These are phyloP conservation scores for Spea multiplicata DNA, from an alignment of 2,113 vertebrate genomes.

Conservation along the genomic window DNA sequence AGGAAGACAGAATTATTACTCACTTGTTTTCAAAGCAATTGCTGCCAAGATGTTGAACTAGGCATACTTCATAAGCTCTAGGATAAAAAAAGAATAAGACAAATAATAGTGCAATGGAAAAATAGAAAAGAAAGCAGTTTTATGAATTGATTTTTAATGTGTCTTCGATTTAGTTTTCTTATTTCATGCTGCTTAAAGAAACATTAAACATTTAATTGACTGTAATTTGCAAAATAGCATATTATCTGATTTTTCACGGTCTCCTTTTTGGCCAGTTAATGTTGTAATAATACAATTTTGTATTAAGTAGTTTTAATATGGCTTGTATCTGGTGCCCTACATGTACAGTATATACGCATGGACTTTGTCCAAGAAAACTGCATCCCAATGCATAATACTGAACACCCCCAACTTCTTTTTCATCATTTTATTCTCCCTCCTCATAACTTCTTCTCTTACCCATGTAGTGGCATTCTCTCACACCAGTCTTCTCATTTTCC, in stretches of 20 bases:
- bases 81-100: slow-evolving; percentile 47
- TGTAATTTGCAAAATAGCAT: neutral
- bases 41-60: slow-evolving; percentile 42
- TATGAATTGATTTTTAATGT: slow-evolving; percentile 40
- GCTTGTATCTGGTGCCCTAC: too few species aligned
- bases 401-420: neutral
- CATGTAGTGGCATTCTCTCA: too few species aligned
- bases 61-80: slow-evolving; percentile 37
- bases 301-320: too few species aligned
- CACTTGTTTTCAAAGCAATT: slow-evolving; percentile 43
- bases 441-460: neutral
- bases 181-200: slow-evolving; percentile 1
- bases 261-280: neutral
- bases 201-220: neutral
- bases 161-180: slow-evolving; percentile 5
- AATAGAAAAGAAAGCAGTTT: slow-evolving; percentile 35
- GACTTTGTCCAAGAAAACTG: too few species aligned
- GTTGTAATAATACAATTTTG: too few species aligned
- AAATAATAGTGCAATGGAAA: slow-evolving; percentile 33
- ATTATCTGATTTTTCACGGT: slow-evolving; percentile 24
- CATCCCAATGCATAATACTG: too few species aligned
- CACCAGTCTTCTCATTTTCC: too few species aligned
- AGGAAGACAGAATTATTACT: slow-evolving; percentile 43
- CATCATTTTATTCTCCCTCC: neutral
- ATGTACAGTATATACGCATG: too few species aligned